These are phyloP conservation scores for Brachyptera putata DNA, from an alignment of 2,888 invertebrate genomes.

Conservation along the genomic window DNA sequence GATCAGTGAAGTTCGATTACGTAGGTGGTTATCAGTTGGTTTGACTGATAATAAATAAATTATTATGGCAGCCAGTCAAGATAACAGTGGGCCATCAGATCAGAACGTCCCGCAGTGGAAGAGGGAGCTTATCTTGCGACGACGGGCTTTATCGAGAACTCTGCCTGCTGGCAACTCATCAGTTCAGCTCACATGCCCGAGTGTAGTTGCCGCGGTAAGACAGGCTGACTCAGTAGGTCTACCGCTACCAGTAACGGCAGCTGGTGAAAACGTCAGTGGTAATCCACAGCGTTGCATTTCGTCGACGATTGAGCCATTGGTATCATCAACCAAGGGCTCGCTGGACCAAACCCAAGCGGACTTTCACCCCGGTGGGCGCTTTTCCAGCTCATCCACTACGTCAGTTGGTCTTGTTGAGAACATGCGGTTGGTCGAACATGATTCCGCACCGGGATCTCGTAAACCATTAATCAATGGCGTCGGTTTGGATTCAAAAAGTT, in stretches of 20 bases:
- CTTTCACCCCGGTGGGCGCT: slow-evolving; percentile 39
- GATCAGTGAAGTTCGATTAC: not conserved
- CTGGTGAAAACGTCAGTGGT: slow-evolving; percentile 27
- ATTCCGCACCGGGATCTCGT: slow-evolving; percentile 11
- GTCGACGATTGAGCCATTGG: slow-evolving; percentile 2
- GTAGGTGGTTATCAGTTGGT: not conserved
- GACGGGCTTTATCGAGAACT: slow-evolving; percentile 49
- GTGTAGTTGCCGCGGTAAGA: slow-evolving; percentile 35
- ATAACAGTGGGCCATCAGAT: slow-evolving; percentile 23
- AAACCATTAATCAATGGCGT: slow-evolving; percentile 24
- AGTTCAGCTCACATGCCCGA: slow-evolving; percentile 38
- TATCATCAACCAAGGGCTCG: slow-evolving; percentile 32
- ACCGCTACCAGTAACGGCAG: slow-evolving; percentile 23
- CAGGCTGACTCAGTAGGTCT: slow-evolving; percentile 18
- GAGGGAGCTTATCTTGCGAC: slow-evolving; percentile 72
- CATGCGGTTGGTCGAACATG: slow-evolving; percentile 39
- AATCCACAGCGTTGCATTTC: slow-evolving; percentile 28
- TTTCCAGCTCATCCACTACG: slow-evolving; percentile 35
- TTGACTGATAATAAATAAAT: not conserved
- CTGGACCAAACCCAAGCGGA: slow-evolving; percentile 38
- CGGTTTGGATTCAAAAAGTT: slow-evolving; percentile 18
- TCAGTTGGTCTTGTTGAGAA: slow-evolving; percentile 31
- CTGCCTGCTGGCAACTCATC: slow-evolving; percentile 35
- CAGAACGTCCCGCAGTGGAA: slow-evolving; percentile 70
- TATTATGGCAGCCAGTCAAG: slow-evolving; percentile 27